Evolutionary conservation across 37 sponge, comb jelly and placozoan genomes (phyloP), one percentile per base, ranked within the genome.

Genomic region (Diacarnus erythraeanus): DNA sequence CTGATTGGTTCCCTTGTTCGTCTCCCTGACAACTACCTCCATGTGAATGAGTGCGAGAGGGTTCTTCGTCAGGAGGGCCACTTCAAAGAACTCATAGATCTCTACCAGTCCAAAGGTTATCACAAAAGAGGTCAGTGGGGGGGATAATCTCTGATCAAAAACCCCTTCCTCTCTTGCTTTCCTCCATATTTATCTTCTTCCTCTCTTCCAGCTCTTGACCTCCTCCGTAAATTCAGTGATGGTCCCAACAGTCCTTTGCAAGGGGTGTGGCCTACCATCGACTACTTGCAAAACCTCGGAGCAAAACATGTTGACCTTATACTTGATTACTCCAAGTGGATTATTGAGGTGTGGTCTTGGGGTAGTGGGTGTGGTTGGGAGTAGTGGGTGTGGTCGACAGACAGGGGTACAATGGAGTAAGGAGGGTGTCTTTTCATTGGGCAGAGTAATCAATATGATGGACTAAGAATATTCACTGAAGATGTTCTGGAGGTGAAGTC

Each of bases 1-100:
- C 79, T 95, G 80, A 79, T 92, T 42, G 86, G 90, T 21, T 90
- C 96, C 1, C 75, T 95, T 38, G 85, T 95, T 15, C 80, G 93
- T 23, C 85, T 90, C 26, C 86, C 86, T 38, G 96, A 90, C 63
- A 92, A 89, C 76, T 34, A 79, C 60, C 59, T 92, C 25, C 84
- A 92, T 41, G 20, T 95, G 39, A 72, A 56, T 0, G 93, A 92
- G 74, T 78, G 93, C 80, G 96, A 92, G 77, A 60, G 86, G 26
- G 83, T 85, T 18, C 67, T 95, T 42, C 86, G 71, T 35, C 38
- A 40, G 30, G 76, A 82, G 51, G 77, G 75, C 25, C 81, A 83
- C 39, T 92, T 51, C 37, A 63, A 82, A 27, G 96, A 95, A 54
- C 69, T 95, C n/a, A 90, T 95, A 6, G 83, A 88, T 56, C 88